Evolutionary conservation across 2,797 vertebrate species (phyloP), one percentile per base, ranked within the genome.

Genomic region (Yasuhikotakia modesta): DNA sequence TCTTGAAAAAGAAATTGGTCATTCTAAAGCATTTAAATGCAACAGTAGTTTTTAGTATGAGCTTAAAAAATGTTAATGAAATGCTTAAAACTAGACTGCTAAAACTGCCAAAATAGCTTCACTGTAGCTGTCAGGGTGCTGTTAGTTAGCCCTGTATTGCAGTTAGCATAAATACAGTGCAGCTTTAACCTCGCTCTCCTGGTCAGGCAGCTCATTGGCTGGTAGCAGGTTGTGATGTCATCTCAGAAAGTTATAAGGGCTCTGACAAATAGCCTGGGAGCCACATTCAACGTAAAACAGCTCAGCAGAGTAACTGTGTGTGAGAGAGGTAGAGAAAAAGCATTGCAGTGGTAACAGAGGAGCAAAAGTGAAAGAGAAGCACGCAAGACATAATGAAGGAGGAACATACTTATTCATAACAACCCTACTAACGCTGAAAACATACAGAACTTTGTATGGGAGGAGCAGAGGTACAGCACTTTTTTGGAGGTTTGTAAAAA

Each of bases 231-330:
- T 70, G 79, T 94, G 93, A 94, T 92, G 93, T 94, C 93, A 94
- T 86, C 85, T 77, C 87, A 86, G 89, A 88, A 89, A 66, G 79
- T 85, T 93, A 94, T 92, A 94, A 93, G 92, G 87, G 90, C 90
- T 91, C 89, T 91, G 90, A 91, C 91, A 91, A 91, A 91, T 89
- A 93, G 91, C 87, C 89, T 85, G 87, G 76, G 87, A 94, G 92
- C 87, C 88, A 90, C 90, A 91, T 89, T 87, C 88, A 91, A 86
- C 71, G 87, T 88, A 90, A 89, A 86, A 81, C 87, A 55, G 85
- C 87, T 88, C 80, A 81, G 72, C 64, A 76, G 81, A 83, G 50
- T 21, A 46, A 57, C 70, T 78, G 84, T 73, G 70, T 73, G 39
- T 73, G 53, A 70, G 87, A 88, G 81, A 80, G 84, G 79, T 86